phyloP scores from a whole-genome alignment of 2,797 vertebrate genomes.

The Alfaro cultratus region DNA sequence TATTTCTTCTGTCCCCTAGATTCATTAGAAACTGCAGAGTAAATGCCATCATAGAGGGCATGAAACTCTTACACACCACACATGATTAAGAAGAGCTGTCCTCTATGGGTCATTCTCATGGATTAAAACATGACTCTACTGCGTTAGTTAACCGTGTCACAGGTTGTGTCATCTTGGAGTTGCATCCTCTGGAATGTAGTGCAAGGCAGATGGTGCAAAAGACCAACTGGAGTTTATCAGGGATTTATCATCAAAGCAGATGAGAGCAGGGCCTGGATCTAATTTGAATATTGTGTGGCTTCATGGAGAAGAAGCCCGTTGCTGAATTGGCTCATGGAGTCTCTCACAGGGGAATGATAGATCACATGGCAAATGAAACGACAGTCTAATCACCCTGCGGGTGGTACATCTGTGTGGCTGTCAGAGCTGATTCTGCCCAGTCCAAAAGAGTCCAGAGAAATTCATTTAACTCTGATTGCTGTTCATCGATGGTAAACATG shows the following conservation, averaged over 20 bases:
- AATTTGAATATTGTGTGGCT: constrained; percentile 34
- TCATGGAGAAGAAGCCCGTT: constrained; percentile 10
- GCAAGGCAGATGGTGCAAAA: constrained; percentile 6
- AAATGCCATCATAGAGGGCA: constrained; percentile 35
- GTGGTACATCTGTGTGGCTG: constrained; percentile 37
- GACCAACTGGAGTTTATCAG: constrained; percentile 20
- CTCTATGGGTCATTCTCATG: constrained; percentile 28
- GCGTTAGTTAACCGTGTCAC: neutral
- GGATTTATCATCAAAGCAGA: constrained; percentile 29
- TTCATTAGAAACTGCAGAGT: constrained; percentile 9
- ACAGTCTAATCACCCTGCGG: constrained; percentile 24
- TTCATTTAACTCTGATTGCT: constrained; percentile 19
- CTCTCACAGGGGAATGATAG: constrained; percentile 34
- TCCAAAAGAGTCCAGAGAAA: constrained; percentile 12
- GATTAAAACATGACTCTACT: constrained; percentile 13
- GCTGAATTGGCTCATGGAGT: constrained; percentile 32
- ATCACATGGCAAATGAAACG: constrained; percentile 45
- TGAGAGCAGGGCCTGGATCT: constrained; percentile 17
- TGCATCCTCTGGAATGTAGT: neutral
- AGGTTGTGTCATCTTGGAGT: constrained; percentile 6
- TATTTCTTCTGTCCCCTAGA: constrained; percentile 9
- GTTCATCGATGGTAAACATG: constrained; percentile 1
- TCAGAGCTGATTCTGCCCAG: constrained; percentile 18
- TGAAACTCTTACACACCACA: constrained; percentile 4
- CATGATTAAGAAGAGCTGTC: constrained; percentile 35